A percentile compares a stretch with the other conserved stretches of the same genome.
Evolutionary conservation across 2,113 vertebrate species (phyloP).

Genomic region (Steatornis caripensis): DNA sequence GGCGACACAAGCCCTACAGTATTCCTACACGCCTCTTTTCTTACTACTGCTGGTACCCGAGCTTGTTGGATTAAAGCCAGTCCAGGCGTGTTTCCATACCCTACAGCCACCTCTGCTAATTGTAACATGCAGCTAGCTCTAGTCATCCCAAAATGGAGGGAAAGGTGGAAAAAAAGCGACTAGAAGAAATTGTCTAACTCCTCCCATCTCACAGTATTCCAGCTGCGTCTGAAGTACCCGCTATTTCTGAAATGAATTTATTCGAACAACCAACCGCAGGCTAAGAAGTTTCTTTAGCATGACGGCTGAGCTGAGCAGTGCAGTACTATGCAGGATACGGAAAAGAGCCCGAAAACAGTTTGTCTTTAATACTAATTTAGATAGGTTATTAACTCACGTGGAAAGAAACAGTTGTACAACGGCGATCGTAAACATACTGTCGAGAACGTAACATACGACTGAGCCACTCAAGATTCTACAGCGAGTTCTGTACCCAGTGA

Average conservation of each 20-base stretch:
- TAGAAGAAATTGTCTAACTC: not conserved
- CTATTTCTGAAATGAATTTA: not conserved
- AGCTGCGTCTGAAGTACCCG: accelerated
- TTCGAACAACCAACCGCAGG: not conserved
- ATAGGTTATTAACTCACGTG: not conserved
- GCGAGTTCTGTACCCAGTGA: accelerated
- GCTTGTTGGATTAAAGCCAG: not conserved
- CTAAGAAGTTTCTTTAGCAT: accelerated
- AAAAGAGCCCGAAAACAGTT: accelerated
- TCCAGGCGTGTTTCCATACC: not conserved
- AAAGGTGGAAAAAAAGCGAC: not conserved
- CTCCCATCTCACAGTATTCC: not conserved
- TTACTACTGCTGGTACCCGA: not conserved
- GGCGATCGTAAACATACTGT: accelerated
- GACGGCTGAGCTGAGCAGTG: not conserved
- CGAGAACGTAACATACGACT: accelerated
- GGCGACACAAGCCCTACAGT: not conserved
- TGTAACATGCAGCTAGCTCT: accelerated
- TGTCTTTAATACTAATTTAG: not conserved
- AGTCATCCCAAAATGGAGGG: not conserved
- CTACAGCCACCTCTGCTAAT: not conserved
- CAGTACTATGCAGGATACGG: accelerated
- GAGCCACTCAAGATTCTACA: not conserved
- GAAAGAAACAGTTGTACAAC: not conserved
- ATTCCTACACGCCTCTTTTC: not conserved